Percentiles rank a stretch among this genome's conserved stretches.
Evolutionary conservation across 1,140 invertebrate species (phyloP).

Genomic region (Macrobrachium rosenbergii): DNA sequence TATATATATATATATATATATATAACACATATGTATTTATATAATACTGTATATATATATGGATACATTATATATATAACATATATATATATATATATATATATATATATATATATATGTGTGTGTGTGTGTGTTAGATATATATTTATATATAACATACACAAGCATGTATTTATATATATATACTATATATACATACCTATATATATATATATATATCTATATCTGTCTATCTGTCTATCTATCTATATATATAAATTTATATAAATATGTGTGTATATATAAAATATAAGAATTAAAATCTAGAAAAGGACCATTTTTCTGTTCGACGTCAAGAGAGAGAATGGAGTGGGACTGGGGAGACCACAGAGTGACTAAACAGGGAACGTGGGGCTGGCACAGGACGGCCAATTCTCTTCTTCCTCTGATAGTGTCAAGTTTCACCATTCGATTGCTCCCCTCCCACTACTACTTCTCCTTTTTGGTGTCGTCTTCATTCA

Average conservation of each 20-base stretch:
- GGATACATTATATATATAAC: no score
- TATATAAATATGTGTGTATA: slow-evolving; percentile 1
- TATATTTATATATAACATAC: no score
- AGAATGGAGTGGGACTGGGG: not conserved
- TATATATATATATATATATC: not conserved
- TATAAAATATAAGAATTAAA: not conserved
- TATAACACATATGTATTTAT: no score
- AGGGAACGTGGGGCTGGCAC: not conserved
- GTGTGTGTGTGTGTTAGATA: no score
- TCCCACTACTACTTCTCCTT: not conserved
- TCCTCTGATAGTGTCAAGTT: slow-evolving; percentile 15
- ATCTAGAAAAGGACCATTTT: not conserved
- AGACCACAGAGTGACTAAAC: not conserved
- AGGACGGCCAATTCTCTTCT: slow-evolving; percentile 12
- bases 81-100: no score
- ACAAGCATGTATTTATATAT: no score
- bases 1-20: no score
- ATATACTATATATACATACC: no score
- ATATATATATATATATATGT: not conserved
- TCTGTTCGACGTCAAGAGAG: not conserved
- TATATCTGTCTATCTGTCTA: not conserved
- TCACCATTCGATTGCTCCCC: not conserved
- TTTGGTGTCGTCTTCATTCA: not conserved
- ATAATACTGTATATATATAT: no score
- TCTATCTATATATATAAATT: not conserved